Conservation (phyloP, 2,113 vertebrate genomes). For the Pangasianodon hypophthalmus region DNA sequence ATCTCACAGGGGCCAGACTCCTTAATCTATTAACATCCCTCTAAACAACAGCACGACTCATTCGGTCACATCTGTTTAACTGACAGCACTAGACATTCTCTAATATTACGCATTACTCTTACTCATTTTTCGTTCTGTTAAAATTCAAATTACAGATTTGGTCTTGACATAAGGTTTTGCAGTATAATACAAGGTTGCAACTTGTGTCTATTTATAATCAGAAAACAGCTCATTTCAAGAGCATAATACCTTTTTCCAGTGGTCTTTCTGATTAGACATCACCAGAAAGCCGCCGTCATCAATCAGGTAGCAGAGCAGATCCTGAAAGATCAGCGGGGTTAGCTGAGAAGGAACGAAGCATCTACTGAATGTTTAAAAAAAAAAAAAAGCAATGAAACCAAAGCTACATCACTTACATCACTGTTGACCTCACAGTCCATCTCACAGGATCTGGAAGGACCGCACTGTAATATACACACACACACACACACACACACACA, state of each 20-base stretch:
- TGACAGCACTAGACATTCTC: neutral
- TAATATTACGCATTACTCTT: neutral
- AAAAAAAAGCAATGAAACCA: neutral
- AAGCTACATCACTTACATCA: slow-evolving; percentile 76
- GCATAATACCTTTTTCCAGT: slow-evolving; percentile 87
- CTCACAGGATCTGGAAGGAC: slow-evolving; percentile 92
- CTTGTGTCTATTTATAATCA: neutral
- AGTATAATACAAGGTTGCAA: neutral
- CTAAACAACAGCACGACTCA: neutral
- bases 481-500: slow-evolving; percentile 14
- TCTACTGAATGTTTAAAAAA: neutral
- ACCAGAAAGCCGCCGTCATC: slow-evolving; percentile 97
- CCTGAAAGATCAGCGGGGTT: slow-evolving; percentile 68
- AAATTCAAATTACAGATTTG: neutral
- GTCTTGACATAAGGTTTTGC: neutral
- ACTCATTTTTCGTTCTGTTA: neutral
- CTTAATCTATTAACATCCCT: neutral
- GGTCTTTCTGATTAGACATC: slow-evolving; percentile 96
- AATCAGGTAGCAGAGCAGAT: slow-evolving; percentile 93
- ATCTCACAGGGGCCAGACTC: neutral
- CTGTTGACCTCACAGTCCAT: slow-evolving; percentile 99
- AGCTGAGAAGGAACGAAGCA: neutral
- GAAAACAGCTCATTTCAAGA: neutral
- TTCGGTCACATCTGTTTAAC: neutral
- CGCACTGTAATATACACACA: slow-evolving; percentile 78